Percentiles rank a stretch among this genome's conserved stretches.
These are phyloP conservation scores for Amiota minor DNA, from an alignment of 2,888 invertebrate species.

Conservation along the genomic window DNA sequence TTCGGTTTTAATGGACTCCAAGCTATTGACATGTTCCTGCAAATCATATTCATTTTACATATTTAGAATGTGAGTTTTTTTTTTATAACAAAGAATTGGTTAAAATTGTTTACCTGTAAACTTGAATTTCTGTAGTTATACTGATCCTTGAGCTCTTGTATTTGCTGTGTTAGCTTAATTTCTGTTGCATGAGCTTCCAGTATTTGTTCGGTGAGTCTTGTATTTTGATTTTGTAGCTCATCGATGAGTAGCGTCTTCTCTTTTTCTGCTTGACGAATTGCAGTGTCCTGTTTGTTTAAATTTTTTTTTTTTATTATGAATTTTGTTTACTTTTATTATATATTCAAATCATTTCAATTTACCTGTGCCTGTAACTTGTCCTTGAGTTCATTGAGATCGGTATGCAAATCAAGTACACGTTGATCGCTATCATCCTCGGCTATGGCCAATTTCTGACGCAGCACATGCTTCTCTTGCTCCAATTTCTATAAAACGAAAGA, in stretches of 20 bases:
- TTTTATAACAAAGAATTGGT: not conserved
- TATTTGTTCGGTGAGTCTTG: conserved; percentile 87
- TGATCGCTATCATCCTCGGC: conserved; percentile 92
- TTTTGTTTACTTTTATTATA: not conserved
- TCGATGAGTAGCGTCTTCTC: conserved; percentile 87
- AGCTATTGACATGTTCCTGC: conserved; percentile 90
- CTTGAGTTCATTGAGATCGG: conserved; percentile 87
- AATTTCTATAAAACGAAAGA: conserved; percentile 79
- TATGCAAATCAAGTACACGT: conserved; percentile 88
- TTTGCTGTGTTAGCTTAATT: conserved; percentile 84
- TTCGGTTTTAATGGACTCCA: conserved; percentile 91
- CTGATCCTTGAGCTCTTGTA: conserved; percentile 88
- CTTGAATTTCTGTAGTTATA: conserved; percentile 86
- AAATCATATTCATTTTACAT: not conserved
- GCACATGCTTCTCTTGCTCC: conserved; percentile 93
- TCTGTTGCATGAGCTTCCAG: conserved; percentile 88
- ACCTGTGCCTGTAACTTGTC: conserved; percentile 83
- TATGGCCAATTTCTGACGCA: conserved; percentile 88
- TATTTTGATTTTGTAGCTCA: conserved; percentile 91
- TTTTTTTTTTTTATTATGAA: not conserved
- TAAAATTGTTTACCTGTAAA: conserved; percentile 78
- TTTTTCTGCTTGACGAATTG: conserved; percentile 77
- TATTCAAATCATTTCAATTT: not conserved
- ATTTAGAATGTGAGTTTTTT: not conserved
- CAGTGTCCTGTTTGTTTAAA: conserved; percentile 60